Evolutionary conservation across 2,888 invertebrate genomes (phyloP), one percentile per base, ranked within the genome.

Genomic region (Drosophila sordidapex): DNA sequence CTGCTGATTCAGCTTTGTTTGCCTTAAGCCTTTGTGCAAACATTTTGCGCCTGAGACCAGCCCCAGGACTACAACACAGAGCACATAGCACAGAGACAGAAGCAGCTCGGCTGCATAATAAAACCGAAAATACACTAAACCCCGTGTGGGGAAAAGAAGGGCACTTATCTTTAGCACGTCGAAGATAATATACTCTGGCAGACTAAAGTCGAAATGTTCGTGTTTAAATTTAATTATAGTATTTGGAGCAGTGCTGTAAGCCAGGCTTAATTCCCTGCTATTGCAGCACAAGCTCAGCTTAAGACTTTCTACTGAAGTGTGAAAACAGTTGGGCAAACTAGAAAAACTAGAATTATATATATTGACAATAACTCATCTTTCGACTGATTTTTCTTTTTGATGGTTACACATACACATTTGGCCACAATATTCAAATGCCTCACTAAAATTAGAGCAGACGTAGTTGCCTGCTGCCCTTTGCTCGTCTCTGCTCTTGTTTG

Each of bases 1-100:
- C 71, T 84, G 88, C 89, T 89, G 91, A 91, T 86, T 89, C 89
- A 91, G 89, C 91, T 89, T 90, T 89, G 91, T 91, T 91, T 89
- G 91, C 84, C 82, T 81, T 89, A 91, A 89, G 89, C 91, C 83
- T 89, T 91, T 91, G 87, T 87, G 91, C 90, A 91, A 90, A 89
- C 90, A 89, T 83, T 91, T 91, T 87, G 89, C 87, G 75, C 82
- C 86, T 79, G 77, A 76, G 81, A 75, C 70, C 76, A 49, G 82
- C 66, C 78, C 68, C 61, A 63, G 80, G 81, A 64, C 54, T 40
- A 43, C 57, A 15, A 2, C 64, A 29, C 58, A 60, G 53, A 62
- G 36, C 59, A 66, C 46, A 71, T 29, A 31, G 49, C 46, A 71
- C 29, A 38, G 51, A 31, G 48, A 53, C 33, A 68, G 64, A 46